A percentile compares a stretch with the other conserved stretches of the same genome.
phyloP scores from a whole-genome alignment of 2,113 vertebrate genomes.

The Camelus dromedarius region DNA sequence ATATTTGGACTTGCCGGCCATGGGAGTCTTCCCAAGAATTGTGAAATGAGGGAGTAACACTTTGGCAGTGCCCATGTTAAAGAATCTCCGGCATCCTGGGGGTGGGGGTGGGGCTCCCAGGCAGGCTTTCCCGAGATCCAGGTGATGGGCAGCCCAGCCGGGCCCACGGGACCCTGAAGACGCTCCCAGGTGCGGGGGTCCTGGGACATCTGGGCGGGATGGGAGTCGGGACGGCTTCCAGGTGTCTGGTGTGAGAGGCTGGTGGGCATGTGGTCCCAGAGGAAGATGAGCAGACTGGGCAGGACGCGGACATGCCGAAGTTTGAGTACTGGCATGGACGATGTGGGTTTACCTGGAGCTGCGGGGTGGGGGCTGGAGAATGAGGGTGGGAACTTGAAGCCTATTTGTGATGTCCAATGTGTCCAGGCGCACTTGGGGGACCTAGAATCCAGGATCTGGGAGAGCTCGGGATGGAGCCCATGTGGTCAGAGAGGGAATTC shows the following conservation, averaged over 20 bases:
- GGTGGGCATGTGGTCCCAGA: no score
- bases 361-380: neutral
- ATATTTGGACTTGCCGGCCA: neutral
- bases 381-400: rapidly evolving
- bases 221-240: rapidly evolving
- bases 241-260: neutral
- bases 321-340: rapidly evolving
- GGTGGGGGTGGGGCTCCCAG: no score
- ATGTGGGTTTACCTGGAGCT: neutral
- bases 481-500: rapidly evolving
- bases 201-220: rapidly evolving
- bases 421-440: neutral
- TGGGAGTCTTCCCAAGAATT: neutral
- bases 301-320: rapidly evolving
- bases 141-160: neutral
- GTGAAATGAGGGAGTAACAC: neutral
- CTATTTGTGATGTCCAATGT: neutral
- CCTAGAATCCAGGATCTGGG: neutral
- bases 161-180: rapidly evolving
- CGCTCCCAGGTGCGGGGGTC: neutral
- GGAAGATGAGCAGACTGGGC: rapidly evolving
- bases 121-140: rapidly evolving
- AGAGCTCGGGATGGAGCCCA: neutral
- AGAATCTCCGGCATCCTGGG: neutral
- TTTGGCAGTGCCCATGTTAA: neutral